Conservation (phyloP, 2,797 vertebrate species). For the Oryzias sinensis region DNA sequence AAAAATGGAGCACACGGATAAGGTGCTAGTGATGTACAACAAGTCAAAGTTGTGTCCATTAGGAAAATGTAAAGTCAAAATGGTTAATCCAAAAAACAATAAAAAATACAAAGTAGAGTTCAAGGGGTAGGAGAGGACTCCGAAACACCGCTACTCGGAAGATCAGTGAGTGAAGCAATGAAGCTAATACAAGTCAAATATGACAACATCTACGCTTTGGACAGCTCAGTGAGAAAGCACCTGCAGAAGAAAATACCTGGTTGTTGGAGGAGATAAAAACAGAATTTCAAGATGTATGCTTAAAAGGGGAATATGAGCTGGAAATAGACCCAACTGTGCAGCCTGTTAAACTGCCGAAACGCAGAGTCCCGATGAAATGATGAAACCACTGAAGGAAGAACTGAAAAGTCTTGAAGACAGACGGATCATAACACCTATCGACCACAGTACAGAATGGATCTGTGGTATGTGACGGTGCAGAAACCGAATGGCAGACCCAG, state of each 20-base stretch:
- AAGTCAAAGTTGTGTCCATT: no score
- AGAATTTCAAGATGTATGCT: neutral
- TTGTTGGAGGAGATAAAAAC: neutral
- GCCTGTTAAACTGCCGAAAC: neutral
- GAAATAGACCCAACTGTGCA: neutral
- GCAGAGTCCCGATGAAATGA: neutral
- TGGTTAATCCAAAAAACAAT: neutral
- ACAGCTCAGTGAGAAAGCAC: neutral
- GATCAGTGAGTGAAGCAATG: neutral
- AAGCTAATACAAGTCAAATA: neutral
- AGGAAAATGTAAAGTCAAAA: neutral
- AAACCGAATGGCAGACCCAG: slow-evolving; percentile 3
- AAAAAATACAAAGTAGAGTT: neutral
- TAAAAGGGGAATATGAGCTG: neutral
- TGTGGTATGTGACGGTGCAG: slow-evolving; percentile 6
- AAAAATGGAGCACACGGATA: no score
- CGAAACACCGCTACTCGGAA: neutral
- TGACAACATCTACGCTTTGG: neutral
- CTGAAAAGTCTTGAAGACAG: neutral
- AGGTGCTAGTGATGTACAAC: no score
- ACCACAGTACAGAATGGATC: slow-evolving; percentile 14
- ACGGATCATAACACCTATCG: neutral
- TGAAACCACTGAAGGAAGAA: neutral
- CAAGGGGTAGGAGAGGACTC: neutral
- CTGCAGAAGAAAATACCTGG: neutral